These are phyloP conservation scores for Ridgeia piscesae DNA, from an alignment of 1,140 invertebrate species.

Conservation along the genomic window DNA sequence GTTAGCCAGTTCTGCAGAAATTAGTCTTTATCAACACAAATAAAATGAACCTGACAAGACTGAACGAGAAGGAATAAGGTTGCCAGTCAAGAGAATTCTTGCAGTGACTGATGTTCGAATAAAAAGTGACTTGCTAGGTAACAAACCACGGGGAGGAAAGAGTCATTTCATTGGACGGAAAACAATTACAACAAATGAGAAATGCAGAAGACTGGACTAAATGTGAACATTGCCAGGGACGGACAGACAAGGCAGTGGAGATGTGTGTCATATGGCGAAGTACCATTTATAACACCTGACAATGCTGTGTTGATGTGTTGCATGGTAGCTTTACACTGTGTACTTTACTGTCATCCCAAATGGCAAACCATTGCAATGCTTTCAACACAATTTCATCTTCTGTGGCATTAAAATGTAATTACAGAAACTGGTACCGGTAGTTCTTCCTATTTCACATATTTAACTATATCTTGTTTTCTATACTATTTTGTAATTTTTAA, in stretches of 20 bases:
- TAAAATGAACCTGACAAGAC: not conserved
- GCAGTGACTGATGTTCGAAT: not conserved
- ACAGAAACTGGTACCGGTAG: too few relatives aligned
- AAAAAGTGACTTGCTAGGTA: not conserved
- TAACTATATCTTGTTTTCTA: too few relatives aligned
- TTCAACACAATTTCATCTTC: too few relatives aligned
- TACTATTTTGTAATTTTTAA: too few relatives aligned
- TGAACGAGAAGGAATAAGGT: not conserved
- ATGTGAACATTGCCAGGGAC: not conserved
- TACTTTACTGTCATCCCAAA: too few relatives aligned
- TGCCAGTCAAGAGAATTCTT: not conserved
- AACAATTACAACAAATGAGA: not conserved
- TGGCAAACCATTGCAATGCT: too few relatives aligned
- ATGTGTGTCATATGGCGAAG: not conserved
- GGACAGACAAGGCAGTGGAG: not conserved
- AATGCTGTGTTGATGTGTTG: not conserved
- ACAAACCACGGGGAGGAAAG: not conserved
- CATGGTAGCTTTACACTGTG: too few relatives aligned
- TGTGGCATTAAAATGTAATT: too few relatives aligned
- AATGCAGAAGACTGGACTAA: not conserved
- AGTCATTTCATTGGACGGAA: not conserved
- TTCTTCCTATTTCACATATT: too few relatives aligned
- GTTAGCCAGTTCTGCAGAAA: not conserved
- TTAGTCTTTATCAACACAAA: not conserved
- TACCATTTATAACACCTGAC: not conserved